Evolutionary conservation across 2,888 invertebrate genomes (phyloP), one percentile per base, ranked within the genome.

Genomic region (Scaptomyza reducta): DNA sequence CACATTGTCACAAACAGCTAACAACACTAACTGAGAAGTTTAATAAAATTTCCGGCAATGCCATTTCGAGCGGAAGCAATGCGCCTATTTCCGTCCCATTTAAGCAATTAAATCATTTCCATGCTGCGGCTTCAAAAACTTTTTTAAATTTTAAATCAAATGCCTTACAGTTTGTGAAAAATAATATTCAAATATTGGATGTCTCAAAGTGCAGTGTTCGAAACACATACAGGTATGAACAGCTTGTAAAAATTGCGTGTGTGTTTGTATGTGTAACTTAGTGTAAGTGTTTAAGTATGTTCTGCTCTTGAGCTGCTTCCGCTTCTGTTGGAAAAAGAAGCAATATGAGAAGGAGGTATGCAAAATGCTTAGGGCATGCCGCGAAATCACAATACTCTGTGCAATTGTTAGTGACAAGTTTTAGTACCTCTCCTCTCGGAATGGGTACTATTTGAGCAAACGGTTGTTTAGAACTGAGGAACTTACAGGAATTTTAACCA

Each of bases 171-270:
- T 62, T 67, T 59, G 22, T 16, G 25, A 49, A 58, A 58, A 80
- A 79, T 74, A 68, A 56, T 73, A 86, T 86, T 73, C 73, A 86
- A 86, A 88, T 74, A 67, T 58, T 70, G 67, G 62, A 71, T 65
- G 33, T 42, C 51, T 66, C 50, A 25, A 53, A 68, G 55, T 22
- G 47, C 27, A 56, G 44, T 33, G 29, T 31, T 40, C 14, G 9
- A 55, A 60, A 66, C 51, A 65, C 54, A 67, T 51, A 11, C 50
- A 81, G 79, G 70, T 71, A 81, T 67, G 67, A 67, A 56, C 54
- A 70, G 54, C 51, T 77, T 60, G 59, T 69, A 57, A 35, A 29
- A 42, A 35, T 6, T 45, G 54, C 42, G 47, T 35, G n/a, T 60
- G 60, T 56, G 44, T 47, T 55, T 61, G 63, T 58, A 18, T 45